These are phyloP conservation scores for Siderastrea siderea DNA, from an alignment of 92 coral and sea anemone species.

Conservation along the genomic window DNA sequence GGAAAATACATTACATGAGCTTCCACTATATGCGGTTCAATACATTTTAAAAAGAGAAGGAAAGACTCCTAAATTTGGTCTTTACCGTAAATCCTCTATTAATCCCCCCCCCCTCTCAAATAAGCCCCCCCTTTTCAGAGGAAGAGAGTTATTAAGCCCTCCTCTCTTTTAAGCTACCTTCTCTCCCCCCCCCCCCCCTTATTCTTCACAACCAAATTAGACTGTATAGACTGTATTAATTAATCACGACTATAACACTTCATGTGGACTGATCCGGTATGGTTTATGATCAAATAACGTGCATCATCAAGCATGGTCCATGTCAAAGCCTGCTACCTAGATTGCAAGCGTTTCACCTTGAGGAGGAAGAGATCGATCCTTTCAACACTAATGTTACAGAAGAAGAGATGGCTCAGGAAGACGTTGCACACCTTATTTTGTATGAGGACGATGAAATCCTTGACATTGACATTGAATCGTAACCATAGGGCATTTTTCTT, in stretches of 20 bases:
- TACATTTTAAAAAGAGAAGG: no score
- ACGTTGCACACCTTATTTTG: slow-evolving; percentile 36
- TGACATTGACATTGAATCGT: slow-evolving; percentile 2
- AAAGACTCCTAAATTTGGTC: no score
- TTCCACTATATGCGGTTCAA: no score
- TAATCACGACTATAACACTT: no score
- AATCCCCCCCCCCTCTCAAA: no score
- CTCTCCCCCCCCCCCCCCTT: no score
- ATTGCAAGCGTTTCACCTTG: slow-evolving; percentile 56
- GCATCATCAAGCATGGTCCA: not conserved
- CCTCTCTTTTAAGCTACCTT: no score
- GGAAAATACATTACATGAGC: no score
- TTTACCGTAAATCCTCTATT: not conserved
- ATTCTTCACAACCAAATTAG: no score
- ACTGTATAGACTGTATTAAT: no score
- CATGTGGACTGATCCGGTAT: not conserved
- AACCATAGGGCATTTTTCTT: not conserved
- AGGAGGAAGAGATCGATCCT: slow-evolving; percentile 59
- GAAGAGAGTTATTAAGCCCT: no score
- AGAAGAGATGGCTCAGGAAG: slow-evolving; percentile 59
- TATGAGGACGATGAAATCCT: slow-evolving; percentile 22
- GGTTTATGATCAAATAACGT: no score
- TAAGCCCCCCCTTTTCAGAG: not conserved
- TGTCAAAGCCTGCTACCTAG: slow-evolving; percentile 40
- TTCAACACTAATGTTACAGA: slow-evolving; percentile 52